A percentile compares a stretch with the other conserved stretches of the same genome.
Conservation (phyloP, 2,113 vertebrate species). For the Mirounga angustirostris region DNA sequence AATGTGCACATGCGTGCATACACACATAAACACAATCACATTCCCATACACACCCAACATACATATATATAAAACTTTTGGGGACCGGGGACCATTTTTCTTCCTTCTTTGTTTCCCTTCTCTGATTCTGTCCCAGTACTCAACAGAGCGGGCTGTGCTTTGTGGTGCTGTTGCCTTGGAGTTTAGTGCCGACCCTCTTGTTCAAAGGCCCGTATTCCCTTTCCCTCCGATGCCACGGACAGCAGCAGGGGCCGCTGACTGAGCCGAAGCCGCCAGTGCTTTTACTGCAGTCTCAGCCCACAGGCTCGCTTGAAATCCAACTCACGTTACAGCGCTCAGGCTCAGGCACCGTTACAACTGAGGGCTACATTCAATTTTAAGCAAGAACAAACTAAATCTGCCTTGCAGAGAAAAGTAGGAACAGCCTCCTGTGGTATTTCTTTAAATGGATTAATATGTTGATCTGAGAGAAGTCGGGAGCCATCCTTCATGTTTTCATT, state of each 20-base stretch:
- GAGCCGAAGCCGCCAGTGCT: conserved; percentile 61
- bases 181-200: background rate
- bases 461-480: conserved; percentile 61
- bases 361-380: conserved; percentile 76
- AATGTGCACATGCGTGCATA: background rate
- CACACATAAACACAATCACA: background rate
- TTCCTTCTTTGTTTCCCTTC: background rate
- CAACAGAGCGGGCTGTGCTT: background rate
- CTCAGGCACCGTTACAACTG: background rate
- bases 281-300: conserved; percentile 74
- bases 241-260: background rate
- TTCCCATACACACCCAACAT: no score
- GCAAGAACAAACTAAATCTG: conserved; percentile 74
- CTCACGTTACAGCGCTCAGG: conserved; percentile 50
- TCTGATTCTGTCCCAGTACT: background rate
- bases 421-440: conserved; percentile 61
- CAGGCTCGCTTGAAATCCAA: conserved; percentile 73
- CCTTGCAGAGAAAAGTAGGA: conserved; percentile 64
- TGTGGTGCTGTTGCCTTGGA: background rate
- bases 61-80: background rate
- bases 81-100: background rate
- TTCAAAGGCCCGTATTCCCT: conserved; percentile 21
- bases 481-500: conserved; percentile 62
- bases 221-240: background rate
- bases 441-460: conserved; percentile 52